A percentile compares a stretch with the other conserved stretches of the same genome.
Conservation (phyloP, 2,113 vertebrate genomes). For the Nanger granti region DNA sequence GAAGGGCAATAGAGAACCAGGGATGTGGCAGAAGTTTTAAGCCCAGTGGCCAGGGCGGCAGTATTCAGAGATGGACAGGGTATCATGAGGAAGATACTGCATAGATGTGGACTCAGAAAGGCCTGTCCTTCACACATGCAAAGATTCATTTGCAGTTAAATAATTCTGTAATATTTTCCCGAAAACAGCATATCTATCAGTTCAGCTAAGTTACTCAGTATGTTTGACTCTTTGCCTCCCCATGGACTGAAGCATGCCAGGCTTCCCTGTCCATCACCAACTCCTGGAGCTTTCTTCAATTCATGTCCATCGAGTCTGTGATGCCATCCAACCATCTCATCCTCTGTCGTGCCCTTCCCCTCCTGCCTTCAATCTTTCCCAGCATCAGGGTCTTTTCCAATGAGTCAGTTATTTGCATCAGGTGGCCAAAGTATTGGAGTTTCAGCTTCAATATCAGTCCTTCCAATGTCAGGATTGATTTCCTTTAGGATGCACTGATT, state of each 20-base stretch:
- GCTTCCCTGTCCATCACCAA: neutral
- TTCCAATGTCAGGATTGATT: neutral
- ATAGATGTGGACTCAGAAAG: neutral
- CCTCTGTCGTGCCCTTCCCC: neutral
- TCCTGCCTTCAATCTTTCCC: neutral
- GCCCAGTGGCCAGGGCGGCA: neutral
- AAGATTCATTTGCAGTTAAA: conserved; percentile 72
- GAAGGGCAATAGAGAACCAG: neutral
- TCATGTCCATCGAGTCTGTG: neutral
- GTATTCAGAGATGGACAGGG: neutral
- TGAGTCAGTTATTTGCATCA: neutral
- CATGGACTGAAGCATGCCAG: neutral
- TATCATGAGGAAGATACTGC: neutral
- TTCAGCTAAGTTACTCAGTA: neutral
- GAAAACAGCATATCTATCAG: neutral
- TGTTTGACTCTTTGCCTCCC: neutral
- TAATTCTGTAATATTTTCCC: neutral
- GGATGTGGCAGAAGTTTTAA: neutral
- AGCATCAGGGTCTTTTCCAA: neutral
- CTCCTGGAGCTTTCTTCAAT: neutral
- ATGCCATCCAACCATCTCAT: neutral
- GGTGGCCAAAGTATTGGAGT: neutral
- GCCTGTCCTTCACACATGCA: conserved; percentile 42
- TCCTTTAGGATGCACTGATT: neutral
- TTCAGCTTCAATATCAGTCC: neutral